phyloP scores from a whole-genome alignment of 2,888 invertebrate species.

The Koerneria pararmatus region DNA sequence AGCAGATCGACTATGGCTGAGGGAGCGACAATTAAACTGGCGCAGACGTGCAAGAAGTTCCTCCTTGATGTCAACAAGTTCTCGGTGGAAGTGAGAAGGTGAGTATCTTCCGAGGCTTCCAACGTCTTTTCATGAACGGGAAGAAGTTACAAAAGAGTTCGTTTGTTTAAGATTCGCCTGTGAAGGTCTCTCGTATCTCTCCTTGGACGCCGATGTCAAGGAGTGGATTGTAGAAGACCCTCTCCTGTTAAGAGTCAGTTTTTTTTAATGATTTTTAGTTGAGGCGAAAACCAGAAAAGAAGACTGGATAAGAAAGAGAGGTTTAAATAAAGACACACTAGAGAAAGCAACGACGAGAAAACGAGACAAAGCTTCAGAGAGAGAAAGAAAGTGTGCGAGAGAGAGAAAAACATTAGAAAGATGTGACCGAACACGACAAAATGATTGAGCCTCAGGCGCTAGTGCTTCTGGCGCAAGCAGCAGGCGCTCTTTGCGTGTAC shows the following conservation, averaged over 20 bases:
- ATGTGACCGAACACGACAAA: too few species aligned
- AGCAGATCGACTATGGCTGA: slow-evolving; percentile 91
- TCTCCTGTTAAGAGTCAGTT: slow-evolving; percentile 68
- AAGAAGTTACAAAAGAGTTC: background rate
- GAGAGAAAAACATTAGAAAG: too few species aligned
- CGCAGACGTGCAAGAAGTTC: slow-evolving; percentile 82
- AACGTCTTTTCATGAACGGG: background rate
- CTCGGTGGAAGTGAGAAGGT: slow-evolving; percentile 49
- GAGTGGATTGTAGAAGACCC: slow-evolving; percentile 86
- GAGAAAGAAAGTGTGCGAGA: too few species aligned
- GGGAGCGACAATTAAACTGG: slow-evolving; percentile 83
- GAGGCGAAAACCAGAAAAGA: too few species aligned
- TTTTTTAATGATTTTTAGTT: slow-evolving; percentile 7
- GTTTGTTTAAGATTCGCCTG: slow-evolving; percentile 48
- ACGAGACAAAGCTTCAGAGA: too few species aligned
- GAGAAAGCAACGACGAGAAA: too few species aligned
- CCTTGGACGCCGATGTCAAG: slow-evolving; percentile 95
- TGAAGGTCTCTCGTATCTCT: slow-evolving; percentile 78
- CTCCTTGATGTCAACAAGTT: slow-evolving; percentile 48
- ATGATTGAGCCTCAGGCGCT: slow-evolving; percentile 38
- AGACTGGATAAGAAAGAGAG: too few species aligned
- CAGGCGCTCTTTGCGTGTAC: slow-evolving; percentile 40
- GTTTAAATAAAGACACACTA: too few species aligned
- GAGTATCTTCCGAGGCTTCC: background rate
- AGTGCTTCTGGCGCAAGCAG: slow-evolving; percentile 37